These are phyloP conservation scores for Pollachius pollachius DNA, from an alignment of 2,113 vertebrate species.

Conservation along the genomic window DNA sequence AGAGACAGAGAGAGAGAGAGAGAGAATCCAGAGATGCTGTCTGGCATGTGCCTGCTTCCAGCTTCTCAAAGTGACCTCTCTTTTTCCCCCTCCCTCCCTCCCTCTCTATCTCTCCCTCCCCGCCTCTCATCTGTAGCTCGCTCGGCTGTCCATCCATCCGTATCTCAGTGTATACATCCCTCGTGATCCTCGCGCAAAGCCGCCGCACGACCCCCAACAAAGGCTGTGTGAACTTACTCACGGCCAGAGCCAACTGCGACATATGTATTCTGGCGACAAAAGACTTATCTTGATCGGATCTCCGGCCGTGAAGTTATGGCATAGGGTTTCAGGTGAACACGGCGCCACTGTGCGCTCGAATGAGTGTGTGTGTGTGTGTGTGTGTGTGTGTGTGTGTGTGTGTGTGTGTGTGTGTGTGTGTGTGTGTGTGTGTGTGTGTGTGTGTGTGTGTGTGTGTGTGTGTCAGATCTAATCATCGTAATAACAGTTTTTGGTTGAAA, in stretches of 20 bases:
- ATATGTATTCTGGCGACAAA: conserved; percentile 35
- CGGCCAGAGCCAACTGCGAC: conserved; percentile 45
- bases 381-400: too few relatives aligned
- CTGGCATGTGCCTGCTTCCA: conserved; percentile 77
- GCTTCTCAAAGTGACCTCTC: conserved; percentile 81
- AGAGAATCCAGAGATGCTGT: conserved; percentile 66
- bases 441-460: too few relatives aligned
- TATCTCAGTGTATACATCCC: conserved; percentile 26
- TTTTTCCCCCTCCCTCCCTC: conserved; percentile 47
- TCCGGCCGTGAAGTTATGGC: conserved; percentile 27
- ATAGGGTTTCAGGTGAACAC: conserved; percentile 36
- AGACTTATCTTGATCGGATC: conserved; percentile 37
- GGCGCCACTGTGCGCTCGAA: conserved; percentile 51
- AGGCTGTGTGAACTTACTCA: conserved; percentile 55
- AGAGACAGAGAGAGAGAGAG: conserved; percentile 22
- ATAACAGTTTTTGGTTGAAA: conserved; percentile 53
- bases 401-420: too few relatives aligned
- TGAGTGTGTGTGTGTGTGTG: neutral
- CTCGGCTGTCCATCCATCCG: neutral
- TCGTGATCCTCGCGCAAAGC: conserved; percentile 45
- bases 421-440: conserved; percentile 19
- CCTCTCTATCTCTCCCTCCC: conserved; percentile 16
- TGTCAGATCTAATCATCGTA: conserved; percentile 34
- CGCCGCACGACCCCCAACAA: conserved; percentile 50
- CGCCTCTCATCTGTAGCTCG: neutral